Evolutionary conservation across 2,888 invertebrate genomes (phyloP), one percentile per base, ranked within the genome.

Genomic region (Pristionchus fissidentatus): DNA sequence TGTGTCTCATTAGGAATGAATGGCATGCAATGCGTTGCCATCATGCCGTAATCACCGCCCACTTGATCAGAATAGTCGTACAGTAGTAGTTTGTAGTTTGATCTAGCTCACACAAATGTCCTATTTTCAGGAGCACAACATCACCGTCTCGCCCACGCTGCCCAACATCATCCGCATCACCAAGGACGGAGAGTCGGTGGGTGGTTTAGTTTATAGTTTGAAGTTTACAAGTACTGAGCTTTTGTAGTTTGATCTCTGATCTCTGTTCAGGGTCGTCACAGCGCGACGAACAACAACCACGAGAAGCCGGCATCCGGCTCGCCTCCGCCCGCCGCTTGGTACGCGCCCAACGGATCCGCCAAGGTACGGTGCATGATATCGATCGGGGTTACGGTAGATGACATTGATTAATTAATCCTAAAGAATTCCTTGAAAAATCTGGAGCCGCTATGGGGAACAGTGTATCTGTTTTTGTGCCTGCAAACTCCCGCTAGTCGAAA

Each of bases 101-200:
- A 70, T 41, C 66, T 32, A 3, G 10, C 49, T 10, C 19, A 49
- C 13, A 15, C 19, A 15, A 19, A 19, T 66, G 1, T 10, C 29
- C 10, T 46, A 35, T 29, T 10, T 81, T 0, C 75, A 79, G 38
- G 87, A 89, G 49, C 84, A 90, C 84, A 85, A 87, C 35, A 86
- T 91, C 81, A 85, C 85, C 77, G 83, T 91, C 73, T 86, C 87
- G 19, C 83, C 87, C 80, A 85, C 87, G 35, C 83, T 90, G 78
- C 88, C 90, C 19, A 88, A 88, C 78, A 86, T 87, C 83, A 83
- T 87, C 46, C 83, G 85, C 60, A 49, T 52, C 41, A 75, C 80
- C 35, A 73, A 84, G 81, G 87, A 84, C 60, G 86, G 70, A 73
- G 55, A 62, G 62, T 35, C 57, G 29, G 75, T 57, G 73, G 73